Percentiles rank a stretch among this genome's conserved stretches.
Conservation (phyloP, 2,888 invertebrate genomes). For the Cataglyphis cursor region DNA sequence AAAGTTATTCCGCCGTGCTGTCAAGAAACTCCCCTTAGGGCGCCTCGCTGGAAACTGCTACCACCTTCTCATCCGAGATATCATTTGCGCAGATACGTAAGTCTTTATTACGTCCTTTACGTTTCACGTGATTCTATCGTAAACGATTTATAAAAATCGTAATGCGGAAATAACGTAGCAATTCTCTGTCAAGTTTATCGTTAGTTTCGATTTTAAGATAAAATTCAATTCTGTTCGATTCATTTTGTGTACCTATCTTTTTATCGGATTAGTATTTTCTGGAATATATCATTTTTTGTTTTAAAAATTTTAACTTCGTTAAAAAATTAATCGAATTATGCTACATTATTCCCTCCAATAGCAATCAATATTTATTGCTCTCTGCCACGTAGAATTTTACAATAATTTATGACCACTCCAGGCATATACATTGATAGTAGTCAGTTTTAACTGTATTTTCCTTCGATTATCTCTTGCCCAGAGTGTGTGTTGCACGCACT, state of each 20-base stretch:
- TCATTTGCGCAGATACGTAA: conserved; percentile 42
- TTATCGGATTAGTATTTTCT: neutral
- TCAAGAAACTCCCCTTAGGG: conserved; percentile 72
- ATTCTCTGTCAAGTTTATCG: conserved; percentile 5
- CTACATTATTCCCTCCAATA: conserved; percentile 18
- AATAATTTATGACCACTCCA: conserved; percentile 35
- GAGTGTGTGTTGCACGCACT: neutral
- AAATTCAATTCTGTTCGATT: neutral
- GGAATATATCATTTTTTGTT: neutral
- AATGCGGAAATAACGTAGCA: neutral
- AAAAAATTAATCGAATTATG: conserved; percentile 34
- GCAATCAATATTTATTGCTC: conserved; percentile 23
- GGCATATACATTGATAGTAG: conserved; percentile 30
- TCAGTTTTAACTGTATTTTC: conserved; percentile 40
- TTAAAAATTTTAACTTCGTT: neutral
- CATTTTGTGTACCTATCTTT: neutral
- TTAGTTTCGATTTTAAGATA: neutral
- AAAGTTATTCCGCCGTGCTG: conserved; percentile 69
- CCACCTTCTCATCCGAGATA: conserved; percentile 64
- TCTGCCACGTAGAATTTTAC: conserved; percentile 17
- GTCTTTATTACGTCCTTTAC: neutral
- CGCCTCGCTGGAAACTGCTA: conserved; percentile 68
- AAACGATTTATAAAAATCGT: conserved; percentile 45
- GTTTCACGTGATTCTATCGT: conserved; percentile 10
- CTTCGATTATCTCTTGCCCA: conserved; percentile 31